A percentile compares a stretch with the other conserved stretches of the same genome.
Evolutionary conservation across 2,113 vertebrate species (phyloP).

Genomic region (Bettongia penicillata): DNA sequence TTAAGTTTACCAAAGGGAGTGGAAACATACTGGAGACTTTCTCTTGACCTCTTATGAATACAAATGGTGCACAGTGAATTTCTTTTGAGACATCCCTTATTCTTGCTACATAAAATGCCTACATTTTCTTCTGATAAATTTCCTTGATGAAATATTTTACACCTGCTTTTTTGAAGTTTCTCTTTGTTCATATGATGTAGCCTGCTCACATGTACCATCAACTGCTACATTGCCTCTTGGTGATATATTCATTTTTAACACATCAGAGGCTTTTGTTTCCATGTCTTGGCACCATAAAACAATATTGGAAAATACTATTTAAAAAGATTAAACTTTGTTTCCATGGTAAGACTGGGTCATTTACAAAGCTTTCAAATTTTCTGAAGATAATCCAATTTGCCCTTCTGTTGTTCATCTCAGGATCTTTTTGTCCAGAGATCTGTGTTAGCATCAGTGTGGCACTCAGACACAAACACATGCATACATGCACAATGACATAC

Average conservation of each 20-base stretch:
- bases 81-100: background rate
- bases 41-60: background rate
- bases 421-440: background rate
- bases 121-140: background rate
- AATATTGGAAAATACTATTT: background rate
- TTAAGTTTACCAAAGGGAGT: background rate
- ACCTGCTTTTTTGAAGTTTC: background rate
- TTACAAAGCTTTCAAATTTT: background rate
- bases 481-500: background rate
- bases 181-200: background rate
- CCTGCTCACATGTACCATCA: background rate
- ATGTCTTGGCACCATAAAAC: background rate
- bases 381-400: background rate
- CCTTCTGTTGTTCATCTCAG: background rate
- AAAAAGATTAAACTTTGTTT: background rate
- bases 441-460: background rate
- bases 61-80: background rate
- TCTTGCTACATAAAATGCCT: background rate
- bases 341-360: background rate
- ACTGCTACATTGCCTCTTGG: background rate
- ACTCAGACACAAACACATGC: background rate
- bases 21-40: background rate
- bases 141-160: background rate
- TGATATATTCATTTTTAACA: background rate
- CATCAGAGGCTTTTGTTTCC: background rate